Base-by-base conservation (phyloP, 2,888 invertebrate species). In the Clepsis dumicolana region DNA sequence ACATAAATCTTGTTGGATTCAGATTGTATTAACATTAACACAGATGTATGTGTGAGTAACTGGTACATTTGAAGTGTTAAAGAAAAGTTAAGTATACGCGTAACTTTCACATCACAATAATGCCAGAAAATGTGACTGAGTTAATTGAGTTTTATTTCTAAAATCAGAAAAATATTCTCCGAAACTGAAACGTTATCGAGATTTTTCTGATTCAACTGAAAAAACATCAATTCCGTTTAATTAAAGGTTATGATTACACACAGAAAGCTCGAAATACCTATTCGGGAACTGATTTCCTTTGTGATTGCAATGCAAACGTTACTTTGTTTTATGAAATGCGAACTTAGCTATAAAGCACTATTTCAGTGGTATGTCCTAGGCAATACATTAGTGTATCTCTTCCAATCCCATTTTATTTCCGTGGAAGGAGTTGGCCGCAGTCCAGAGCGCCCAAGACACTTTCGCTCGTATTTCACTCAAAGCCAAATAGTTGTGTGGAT, bases 381-480 rank as follows among this genome's bases (percentile, higher is more conserved):
- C 32, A n/a, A 61, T 29, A 14, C 50, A 44, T 62, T 56, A 62
- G 48, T 25, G 16, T 41, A 62, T 67, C 61, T 62, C 54, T 67
- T 67, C 67, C 41, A 29, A 63, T 57, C 57, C 56, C 27, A 50
- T 38, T 66, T 66, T 66, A 62, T 63, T 67, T 67, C 67, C 67
- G 67, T 52, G 68, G 63, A 68, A 59, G 63, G 67, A 73, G 64
- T 85, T 90, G 90, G 90, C 89, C 71, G 29, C 14, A 60, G 54
- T 86, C 90, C 90, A 90, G 82, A 90, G 82, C 32, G 70, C 70
- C 72, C 76, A 81, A 81, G 80, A 81, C 82, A 79, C 79, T 77
- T 81, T 84, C 74, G 83, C 79, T 80, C 86, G 86, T 90, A 88
- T 85, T 87, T 89, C 88, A 88, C 87, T 89, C 85, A 77, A 81